phyloP scores from a whole-genome alignment of 2,888 invertebrate genomes.

The Lymantria monacha region DNA sequence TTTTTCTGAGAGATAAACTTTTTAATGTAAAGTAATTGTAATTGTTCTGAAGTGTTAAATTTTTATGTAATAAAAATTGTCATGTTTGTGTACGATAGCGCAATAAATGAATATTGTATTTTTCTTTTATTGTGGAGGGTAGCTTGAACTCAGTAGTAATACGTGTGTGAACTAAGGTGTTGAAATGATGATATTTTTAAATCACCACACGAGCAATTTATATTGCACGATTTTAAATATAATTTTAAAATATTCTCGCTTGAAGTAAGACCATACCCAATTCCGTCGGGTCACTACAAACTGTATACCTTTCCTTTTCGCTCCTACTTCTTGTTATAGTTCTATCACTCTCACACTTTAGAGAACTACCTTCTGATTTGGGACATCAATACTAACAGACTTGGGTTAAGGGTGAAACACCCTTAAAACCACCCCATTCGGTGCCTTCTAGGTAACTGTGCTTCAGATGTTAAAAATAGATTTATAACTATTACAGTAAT shows the following conservation, averaged over 20 bases:
- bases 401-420: constrained; percentile 9
- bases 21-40: too few relatives aligned
- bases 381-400: constrained; percentile 26
- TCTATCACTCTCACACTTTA: constrained; percentile 23
- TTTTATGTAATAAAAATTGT: too few relatives aligned
- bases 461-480: neutral
- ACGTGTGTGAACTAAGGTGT: too few relatives aligned
- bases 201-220: too few relatives aligned
- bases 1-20: too few relatives aligned
- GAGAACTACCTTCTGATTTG: constrained; percentile 23
- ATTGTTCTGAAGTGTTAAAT: too few relatives aligned
- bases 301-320: constrained; percentile 24
- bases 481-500: neutral
- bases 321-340: constrained; percentile 8
- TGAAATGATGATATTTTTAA: too few relatives aligned
- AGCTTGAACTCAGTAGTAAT: too few relatives aligned
- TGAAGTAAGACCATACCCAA: constrained; percentile 24
- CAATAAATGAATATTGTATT: too few relatives aligned
- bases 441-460: neutral
- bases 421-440: constrained; percentile 2
- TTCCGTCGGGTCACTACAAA: constrained; percentile 25
- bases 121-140: too few relatives aligned
- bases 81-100: too few relatives aligned
- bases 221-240: too few relatives aligned
- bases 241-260: constrained; percentile 13